phyloP scores from a whole-genome alignment of 2,797 vertebrate genomes.

The Mus caroli region DNA sequence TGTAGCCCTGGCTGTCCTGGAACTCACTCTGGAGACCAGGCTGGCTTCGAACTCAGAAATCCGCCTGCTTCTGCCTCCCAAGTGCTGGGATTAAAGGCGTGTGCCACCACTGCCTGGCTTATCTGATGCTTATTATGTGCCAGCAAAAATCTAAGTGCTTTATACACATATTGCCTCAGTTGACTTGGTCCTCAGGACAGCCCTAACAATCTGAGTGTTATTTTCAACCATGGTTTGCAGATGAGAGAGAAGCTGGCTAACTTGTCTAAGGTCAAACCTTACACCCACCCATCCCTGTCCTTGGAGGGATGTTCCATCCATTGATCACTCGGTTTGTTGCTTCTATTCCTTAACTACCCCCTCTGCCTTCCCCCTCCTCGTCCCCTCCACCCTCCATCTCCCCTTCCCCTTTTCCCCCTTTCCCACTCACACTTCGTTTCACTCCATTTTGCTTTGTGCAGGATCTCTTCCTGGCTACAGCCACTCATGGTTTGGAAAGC shows the following conservation, averaged over 20 bases:
- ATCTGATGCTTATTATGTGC: background rate
- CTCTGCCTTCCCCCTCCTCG: background rate
- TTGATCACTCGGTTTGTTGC: background rate
- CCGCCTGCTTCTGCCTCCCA: no score
- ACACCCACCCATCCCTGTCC: background rate
- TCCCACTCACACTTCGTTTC: background rate
- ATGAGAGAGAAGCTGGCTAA: background rate
- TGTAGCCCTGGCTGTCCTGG: no score
- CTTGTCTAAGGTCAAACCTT: background rate
- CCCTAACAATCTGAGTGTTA: background rate
- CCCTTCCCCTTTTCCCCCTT: background rate
- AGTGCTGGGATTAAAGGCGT: no score
- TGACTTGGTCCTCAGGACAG: background rate
- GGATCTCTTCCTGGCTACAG: background rate
- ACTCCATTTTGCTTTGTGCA: background rate
- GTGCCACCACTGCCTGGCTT: no score
- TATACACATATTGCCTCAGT: background rate
- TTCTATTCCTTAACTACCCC: background rate
- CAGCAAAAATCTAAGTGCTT: background rate
- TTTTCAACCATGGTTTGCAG: background rate
- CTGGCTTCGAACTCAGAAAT: no score
- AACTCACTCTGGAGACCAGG: no score
- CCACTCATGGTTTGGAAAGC: background rate
- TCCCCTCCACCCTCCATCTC: background rate
- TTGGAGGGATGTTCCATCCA: background rate